Base-by-base conservation (phyloP, 2,113 vertebrate species). In the Salminus brasiliensis region DNA sequence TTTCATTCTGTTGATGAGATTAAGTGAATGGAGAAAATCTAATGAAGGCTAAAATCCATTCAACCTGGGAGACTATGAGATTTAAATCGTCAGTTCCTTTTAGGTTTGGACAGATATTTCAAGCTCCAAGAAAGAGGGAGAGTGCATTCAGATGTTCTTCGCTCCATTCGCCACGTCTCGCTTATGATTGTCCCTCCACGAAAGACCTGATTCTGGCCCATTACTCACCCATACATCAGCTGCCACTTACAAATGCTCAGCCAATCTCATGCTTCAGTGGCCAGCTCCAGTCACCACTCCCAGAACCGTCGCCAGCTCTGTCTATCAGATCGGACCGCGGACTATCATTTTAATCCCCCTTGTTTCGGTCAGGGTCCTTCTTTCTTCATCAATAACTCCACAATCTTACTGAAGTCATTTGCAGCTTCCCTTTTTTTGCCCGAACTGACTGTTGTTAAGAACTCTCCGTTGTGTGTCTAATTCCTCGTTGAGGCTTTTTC, bases 211-310 rank as follows among this genome's bases (percentile, higher is more conserved):
- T 66, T n/a, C 65, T 75, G 45, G 41, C 57, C 71, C 67, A 63
- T 53, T 74, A 34, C 67, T 45, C 27, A 65, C 66, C 53, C 65
- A 75, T 75, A 73, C 60, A 78, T 78, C 71, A 78, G 63, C n/a
- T 34, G 45, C 70, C 79, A 79, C 79, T 81, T 74, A 77, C 43
- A 74, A 43, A 62, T 69, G 55, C 70, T 74, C 83, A 78, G 39
- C 78, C 83, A 84, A 78, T 74, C 70, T 81, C 83, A 81, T 67
- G 75, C 74, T 81, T 66, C 83, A 81, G 55, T 71, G 69, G 71
- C 30, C 63, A 69, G 65, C 79, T n/a, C 53, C 63, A 49, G 49
- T 60, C 72, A 69, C 52, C 53, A 36, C 71, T 59, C 36, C 36
- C 70, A 57, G 41, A 68, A 55, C 79, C 63, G 30, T 60, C 79